Conservation (phyloP, 2,113 vertebrate genomes). For the Leptodactylus fuscus region DNA sequence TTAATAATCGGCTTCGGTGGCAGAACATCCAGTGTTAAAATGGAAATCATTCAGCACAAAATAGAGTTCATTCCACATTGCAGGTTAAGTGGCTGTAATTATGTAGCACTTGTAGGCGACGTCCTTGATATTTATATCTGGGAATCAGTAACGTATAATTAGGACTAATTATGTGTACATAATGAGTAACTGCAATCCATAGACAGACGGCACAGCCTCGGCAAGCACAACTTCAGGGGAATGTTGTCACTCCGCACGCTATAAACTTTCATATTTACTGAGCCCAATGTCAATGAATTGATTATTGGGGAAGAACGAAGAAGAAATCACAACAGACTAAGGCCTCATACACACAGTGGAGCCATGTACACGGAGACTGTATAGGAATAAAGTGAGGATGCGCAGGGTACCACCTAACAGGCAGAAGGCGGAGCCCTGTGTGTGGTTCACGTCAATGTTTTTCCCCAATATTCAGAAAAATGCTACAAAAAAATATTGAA, state of each 20-base stretch:
- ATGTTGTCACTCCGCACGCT: neutral
- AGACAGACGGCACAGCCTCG: constrained; percentile 45
- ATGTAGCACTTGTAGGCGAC: constrained; percentile 49
- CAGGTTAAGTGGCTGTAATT: constrained; percentile 57
- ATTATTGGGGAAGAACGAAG: constrained; percentile 23
- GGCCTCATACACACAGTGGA: no score
- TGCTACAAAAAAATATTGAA: no score
- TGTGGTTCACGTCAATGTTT: no score
- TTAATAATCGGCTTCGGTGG: neutral
- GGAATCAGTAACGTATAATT: constrained; percentile 57
- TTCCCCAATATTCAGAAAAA: no score
- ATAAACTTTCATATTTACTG: neutral
- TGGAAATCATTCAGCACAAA: constrained; percentile 41
- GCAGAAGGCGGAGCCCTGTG: no score
- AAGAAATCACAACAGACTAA: neutral
- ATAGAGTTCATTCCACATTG: constrained; percentile 52
- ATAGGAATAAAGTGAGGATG: neutral
- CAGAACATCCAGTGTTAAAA: constrained; percentile 35
- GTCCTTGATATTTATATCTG: constrained; percentile 60
- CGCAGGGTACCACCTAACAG: no score
- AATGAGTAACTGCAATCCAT: constrained; percentile 58
- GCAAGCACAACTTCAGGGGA: constrained; percentile 34
- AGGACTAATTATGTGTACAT: constrained; percentile 59
- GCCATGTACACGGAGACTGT: no score
- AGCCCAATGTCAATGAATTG: neutral